Evolutionary conservation across 2,888 invertebrate genomes (phyloP).

Genomic region (Brenthis daphne): DNA sequence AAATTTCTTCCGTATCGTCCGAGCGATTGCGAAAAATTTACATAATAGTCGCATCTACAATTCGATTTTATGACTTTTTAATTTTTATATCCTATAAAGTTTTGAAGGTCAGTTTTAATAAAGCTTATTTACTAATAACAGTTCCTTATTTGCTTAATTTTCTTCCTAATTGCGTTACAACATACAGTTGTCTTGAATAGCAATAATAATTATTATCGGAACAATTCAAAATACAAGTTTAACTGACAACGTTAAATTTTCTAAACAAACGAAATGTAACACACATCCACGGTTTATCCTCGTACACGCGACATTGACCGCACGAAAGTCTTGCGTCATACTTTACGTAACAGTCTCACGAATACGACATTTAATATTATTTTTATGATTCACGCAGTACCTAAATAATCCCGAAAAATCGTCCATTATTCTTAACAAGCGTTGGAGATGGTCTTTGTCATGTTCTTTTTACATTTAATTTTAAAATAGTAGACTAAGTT

Average conservation of each 20-base stretch:
- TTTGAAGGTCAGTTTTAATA: conserved; percentile 5
- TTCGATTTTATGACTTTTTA: conserved; percentile 8
- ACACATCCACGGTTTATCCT: not conserved
- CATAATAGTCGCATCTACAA: conserved; percentile 11
- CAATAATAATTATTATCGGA: no score
- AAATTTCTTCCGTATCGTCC: conserved; percentile 9
- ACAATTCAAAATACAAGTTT: no score
- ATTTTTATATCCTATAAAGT: not conserved
- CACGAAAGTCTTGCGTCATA: conserved; percentile 62
- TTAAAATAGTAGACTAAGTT: no score
- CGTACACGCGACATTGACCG: conserved; percentile 65
- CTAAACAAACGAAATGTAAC: conserved; percentile 3
- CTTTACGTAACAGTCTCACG: conserved; percentile 53
- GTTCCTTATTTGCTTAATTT: conserved; percentile 10
- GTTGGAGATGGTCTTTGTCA: conserved; percentile 22
- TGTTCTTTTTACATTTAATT: conserved; percentile 2
- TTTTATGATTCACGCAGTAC: conserved; percentile 54
- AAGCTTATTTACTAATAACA: not conserved
- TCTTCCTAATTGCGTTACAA: no score
- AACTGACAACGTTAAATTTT: not conserved
- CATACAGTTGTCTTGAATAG: no score
- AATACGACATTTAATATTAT: conserved; percentile 50
- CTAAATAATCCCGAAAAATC: conserved; percentile 57
- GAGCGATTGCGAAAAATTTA: conserved; percentile 7
- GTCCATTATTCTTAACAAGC: conserved; percentile 43